Evolutionary conservation across 2,113 vertebrate genomes (phyloP), one percentile per base, ranked within the genome.

Genomic region (Gymnogyps californianus): DNA sequence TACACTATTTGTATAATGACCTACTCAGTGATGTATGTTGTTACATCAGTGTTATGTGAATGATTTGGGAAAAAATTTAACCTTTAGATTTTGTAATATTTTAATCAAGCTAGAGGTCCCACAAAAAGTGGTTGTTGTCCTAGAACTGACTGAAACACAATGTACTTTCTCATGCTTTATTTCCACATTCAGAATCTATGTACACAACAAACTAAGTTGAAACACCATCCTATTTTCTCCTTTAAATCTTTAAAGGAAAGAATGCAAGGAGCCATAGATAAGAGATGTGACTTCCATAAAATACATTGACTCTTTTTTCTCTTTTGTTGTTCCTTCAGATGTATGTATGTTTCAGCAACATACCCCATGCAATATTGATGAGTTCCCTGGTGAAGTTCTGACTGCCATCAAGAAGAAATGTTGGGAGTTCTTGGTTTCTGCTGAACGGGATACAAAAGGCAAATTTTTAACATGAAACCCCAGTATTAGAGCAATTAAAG

Each of bases 261-360:
- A 69, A 72, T 38, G 19, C 3, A 8, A 96, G 22, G 2, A 18
- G 7, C 16, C 13, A 24, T 36, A 54, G 19, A 8, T 47, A 70
- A 61, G 14, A 54, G 22, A n/a, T 28, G 8, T 31, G 19, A 3
- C 11, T 87, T 81, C 67, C 62, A 65, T 52, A n/a, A 44, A 86
- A 42, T 18, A 13, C 2, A 14, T 10, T n/a, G 3, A 12, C 11
- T 13, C 2, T 26, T 58, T 88, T 76, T 79, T 22, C 19, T 75
- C 5, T 87, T 34, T 69, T 44, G 12, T 36, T 71, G 4, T 61
- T 52, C 25, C 22, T 36, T 83, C 42, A 62, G 55, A 42, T 17
- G 6, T 36, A 49, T 0, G 0, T 1, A 1, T 24, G 26, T 72
- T 83, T 87, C 17, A 47, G 4, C 52, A 80, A 25, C 21, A 9